phyloP scores from a whole-genome alignment of 2,888 invertebrate species.

The Stegophylla sp. region DNA sequence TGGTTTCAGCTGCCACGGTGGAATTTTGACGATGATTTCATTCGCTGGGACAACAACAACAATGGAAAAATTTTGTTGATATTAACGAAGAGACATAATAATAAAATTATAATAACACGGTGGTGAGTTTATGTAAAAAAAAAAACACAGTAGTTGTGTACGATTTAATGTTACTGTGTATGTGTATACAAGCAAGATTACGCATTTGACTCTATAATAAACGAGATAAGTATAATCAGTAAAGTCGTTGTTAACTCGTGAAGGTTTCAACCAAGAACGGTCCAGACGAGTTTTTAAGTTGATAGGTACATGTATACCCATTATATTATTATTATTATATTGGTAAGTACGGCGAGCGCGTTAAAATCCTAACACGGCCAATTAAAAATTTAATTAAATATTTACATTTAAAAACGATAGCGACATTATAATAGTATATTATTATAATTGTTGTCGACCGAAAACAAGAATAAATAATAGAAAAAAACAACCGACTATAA shows the following conservation, averaged over 20 bases:
- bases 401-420: slow-evolving; percentile 50
- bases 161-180: too few relatives aligned
- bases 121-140: background rate
- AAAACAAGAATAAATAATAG: background rate
- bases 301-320: too few relatives aligned
- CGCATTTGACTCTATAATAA: too few relatives aligned
- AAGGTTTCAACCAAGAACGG: slow-evolving; percentile 39
- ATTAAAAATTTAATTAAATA: slow-evolving; percentile 54
- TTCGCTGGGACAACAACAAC: too few relatives aligned
- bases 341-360: too few relatives aligned
- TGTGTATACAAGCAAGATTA: background rate
- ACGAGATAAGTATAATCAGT: slow-evolving; percentile 28
- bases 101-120: too few relatives aligned
- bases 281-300: slow-evolving; percentile 27
- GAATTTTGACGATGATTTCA: too few relatives aligned
- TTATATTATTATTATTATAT: too few relatives aligned
- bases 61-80: too few relatives aligned
- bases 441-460: background rate
- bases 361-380: slow-evolving; percentile 45
- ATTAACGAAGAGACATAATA: background rate
- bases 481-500: background rate
- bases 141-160: slow-evolving; percentile 15
- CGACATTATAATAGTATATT: slow-evolving; percentile 6
- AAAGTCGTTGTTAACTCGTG: slow-evolving; percentile 43
- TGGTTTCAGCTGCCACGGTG: too few relatives aligned